Percentiles rank a stretch among this genome's conserved stretches.
These are phyloP conservation scores for Eclectus roratus DNA, from an alignment of 2,113 vertebrate genomes.

Conservation along the genomic window DNA sequence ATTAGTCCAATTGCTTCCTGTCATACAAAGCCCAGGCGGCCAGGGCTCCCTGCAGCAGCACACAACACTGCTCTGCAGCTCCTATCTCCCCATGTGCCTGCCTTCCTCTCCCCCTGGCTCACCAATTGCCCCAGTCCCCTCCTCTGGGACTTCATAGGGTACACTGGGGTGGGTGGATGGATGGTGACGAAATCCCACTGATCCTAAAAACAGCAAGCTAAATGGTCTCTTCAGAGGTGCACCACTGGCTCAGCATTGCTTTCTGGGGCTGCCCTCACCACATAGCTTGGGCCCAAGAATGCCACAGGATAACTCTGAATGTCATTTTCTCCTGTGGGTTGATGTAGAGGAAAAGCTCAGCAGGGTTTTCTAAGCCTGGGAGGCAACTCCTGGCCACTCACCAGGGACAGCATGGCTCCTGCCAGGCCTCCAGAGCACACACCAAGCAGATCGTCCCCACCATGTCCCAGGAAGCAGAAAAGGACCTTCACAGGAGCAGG, in stretches of 20 bases:
- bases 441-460: neutral
- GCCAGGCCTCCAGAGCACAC: neutral
- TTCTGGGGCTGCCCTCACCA: neutral
- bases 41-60: neutral
- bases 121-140: neutral
- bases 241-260: neutral
- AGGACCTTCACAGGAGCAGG: neutral
- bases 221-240: neutral
- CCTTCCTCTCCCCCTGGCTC: neutral
- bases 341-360: neutral
- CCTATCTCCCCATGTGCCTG: neutral
- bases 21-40: neutral
- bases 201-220: neutral
- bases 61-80: neutral
- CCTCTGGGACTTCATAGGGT: neutral
- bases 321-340: neutral
- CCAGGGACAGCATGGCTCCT: neutral
- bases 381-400: neutral
- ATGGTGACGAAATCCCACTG: accelerated
- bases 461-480: neutral
- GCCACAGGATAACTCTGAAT: neutral
- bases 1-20: conserved; percentile 57
- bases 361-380: neutral
- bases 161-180: accelerated
- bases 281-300: neutral